phyloP scores from a whole-genome alignment of 2,888 invertebrate genomes.

The Eurytoma adleriae region DNA sequence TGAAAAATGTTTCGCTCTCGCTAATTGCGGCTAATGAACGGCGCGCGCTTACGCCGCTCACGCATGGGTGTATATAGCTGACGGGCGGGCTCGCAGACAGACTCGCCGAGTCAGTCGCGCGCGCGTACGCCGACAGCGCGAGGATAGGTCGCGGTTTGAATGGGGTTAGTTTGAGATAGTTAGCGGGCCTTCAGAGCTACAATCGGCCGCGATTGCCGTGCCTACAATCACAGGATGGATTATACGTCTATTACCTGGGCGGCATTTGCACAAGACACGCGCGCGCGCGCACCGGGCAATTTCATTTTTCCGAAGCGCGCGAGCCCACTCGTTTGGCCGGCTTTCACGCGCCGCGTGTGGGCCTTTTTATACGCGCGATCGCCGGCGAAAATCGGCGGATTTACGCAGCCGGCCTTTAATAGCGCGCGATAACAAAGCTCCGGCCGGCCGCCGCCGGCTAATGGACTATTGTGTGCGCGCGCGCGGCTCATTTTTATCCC shows the following conservation, averaged over 20 bases:
- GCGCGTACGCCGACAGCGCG: conserved; percentile 2
- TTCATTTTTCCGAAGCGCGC: conserved; percentile 27
- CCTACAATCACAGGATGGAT: conserved; percentile 74
- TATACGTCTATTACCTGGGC: conserved; percentile 71
- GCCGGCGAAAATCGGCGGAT: conserved; percentile 32
- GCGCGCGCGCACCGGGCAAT: conserved; percentile 32
- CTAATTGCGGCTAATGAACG: conserved; percentile 38
- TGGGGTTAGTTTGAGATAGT: conserved; percentile 76
- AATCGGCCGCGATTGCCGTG: conserved; percentile 74
- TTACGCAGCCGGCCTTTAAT: neutral
- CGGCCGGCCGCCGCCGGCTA: conserved; percentile 9
- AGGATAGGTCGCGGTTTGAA: conserved; percentile 68
- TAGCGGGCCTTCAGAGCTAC: conserved; percentile 75
- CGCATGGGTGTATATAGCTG: no score
- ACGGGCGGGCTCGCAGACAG: neutral
- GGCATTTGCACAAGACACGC: conserved; percentile 66
- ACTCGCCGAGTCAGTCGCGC: neutral
- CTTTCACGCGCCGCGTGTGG: conserved; percentile 24
- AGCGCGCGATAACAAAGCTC: conserved; percentile 18
- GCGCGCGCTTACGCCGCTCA: neutral
- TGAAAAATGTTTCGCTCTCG: neutral
- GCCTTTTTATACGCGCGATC: conserved; percentile 24
- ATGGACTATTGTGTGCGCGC: conserved; percentile 51
- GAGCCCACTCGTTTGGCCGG: conserved; percentile 35
- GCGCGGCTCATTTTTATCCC: conserved; percentile 39